Conservation (phyloP, 2,113 vertebrate species). For the Cettia cetti region DNA sequence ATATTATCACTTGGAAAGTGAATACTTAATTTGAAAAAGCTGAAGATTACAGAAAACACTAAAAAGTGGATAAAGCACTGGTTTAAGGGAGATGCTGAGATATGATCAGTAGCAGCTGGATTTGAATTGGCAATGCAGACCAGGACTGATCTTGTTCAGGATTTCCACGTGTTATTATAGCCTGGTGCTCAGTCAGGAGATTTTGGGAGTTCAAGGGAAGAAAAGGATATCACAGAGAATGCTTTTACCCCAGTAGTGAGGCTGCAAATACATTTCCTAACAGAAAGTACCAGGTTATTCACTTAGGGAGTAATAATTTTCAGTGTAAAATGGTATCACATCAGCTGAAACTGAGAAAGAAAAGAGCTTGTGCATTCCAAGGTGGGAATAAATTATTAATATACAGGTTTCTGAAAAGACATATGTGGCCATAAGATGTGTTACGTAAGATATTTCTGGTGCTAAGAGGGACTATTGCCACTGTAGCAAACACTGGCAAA, state of each 20-base stretch:
- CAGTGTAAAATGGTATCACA: not conserved
- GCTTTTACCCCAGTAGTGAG: not conserved
- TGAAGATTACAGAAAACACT: not conserved
- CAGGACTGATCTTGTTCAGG: not conserved
- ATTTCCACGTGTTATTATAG: not conserved
- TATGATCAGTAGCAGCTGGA: not conserved
- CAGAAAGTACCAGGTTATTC: not conserved
- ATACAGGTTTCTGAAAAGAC: not conserved
- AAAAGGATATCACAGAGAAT: not conserved
- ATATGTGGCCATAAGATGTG: not conserved
- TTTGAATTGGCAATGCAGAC: not conserved
- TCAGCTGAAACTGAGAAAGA: not conserved
- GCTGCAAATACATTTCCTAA: not conserved
- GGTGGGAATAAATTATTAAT: not conserved
- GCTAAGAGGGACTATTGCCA: not conserved
- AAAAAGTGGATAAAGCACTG: not conserved
- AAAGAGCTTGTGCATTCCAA: not conserved
- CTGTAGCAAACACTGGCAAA: not conserved
- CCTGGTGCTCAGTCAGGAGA: not conserved
- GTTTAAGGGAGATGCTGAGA: constrained; percentile 4
- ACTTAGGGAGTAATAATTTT: not conserved
- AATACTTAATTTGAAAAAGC: constrained; percentile 16
- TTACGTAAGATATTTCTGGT: not conserved
- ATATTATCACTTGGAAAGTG: constrained; percentile 1
- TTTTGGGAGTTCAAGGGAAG: not conserved